Base-by-base conservation (phyloP, 2,113 vertebrate genomes). In the Tragulus kanchil region DNA sequence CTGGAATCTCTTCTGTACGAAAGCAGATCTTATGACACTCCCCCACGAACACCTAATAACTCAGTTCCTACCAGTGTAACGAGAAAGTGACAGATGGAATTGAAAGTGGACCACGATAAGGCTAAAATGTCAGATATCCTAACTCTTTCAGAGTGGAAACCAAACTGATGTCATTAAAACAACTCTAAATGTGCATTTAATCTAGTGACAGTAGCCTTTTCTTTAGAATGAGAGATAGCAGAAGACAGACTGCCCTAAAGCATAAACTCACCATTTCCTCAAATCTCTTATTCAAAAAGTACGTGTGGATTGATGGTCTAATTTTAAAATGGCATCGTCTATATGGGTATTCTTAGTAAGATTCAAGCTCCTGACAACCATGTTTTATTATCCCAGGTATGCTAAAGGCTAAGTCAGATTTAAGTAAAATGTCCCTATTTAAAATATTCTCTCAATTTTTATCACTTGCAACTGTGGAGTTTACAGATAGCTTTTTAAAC, bases 1-100 rank as follows among this genome's bases (percentile, higher is more conserved):
- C 54, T 83, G 95, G 97, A 98, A 92, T 61, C 56, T 52, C 95
- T 93, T 93, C 90, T 97, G 89, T 67, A 85, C 92, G 94, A 92
- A 98, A 95, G 92, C 52, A 19, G 94, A 95, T 96, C 85, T 79
- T 97, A 87, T 95, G 97, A 94, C 71, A 97, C 25, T 96, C 88
- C 59, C 61, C 61, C 82, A 10, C 48, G 93, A 96, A 87, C 85
- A 98, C 81, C 89, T 31, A 97, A 94, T 98, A 97, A 86, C 93
- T 95, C 64, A 97, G 67, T 93, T 97, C 78, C 93, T 97, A 87
- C 64, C 42, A 58, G 89, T 50, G 93, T 91, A 98, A 83, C 45
- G 25, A 96, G 95, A 96, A 92, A 93, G 95, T 67, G 82, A 95
- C 79, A 97, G 96, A 92, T 77, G 71, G 93, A 21, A 85, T 16